Conservation (phyloP, 1,140 invertebrate species). For the Orchestia grillus region DNA sequence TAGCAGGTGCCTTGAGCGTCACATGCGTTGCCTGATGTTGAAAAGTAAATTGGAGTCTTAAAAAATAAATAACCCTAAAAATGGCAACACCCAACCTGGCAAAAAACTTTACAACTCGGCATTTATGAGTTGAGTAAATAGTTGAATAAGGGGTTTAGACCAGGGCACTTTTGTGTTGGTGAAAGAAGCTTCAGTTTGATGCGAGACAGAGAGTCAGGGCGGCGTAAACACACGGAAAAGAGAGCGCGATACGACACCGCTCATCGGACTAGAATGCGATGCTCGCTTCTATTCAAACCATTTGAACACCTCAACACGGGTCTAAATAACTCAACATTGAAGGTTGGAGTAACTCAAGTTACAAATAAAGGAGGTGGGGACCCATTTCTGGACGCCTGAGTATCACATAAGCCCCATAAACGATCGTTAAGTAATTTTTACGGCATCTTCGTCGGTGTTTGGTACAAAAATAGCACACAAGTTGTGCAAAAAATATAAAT, state of each 20-base stretch:
- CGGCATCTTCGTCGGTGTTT: background rate
- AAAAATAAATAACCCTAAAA: no score
- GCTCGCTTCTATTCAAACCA: background rate
- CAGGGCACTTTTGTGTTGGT: no score
- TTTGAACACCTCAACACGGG: background rate
- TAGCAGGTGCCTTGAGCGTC: no score
- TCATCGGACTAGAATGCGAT: background rate
- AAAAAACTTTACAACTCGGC: no score
- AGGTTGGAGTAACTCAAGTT: background rate
- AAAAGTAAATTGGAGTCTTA: no score
- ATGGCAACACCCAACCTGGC: no score
- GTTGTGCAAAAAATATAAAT: background rate
- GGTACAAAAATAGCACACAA: background rate
- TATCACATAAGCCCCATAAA: background rate
- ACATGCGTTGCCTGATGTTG: no score
- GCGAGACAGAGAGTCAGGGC: background rate
- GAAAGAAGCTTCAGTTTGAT: background rate
- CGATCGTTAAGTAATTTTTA: background rate
- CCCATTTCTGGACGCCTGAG: background rate
- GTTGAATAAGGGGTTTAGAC: background rate
- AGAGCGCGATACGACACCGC: background rate
- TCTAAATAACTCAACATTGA: background rate
- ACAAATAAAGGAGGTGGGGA: background rate
- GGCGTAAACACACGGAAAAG: background rate
- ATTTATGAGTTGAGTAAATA: background rate